phyloP scores from a whole-genome alignment of 2,888 invertebrate species.

The Andrena fulva region DNA sequence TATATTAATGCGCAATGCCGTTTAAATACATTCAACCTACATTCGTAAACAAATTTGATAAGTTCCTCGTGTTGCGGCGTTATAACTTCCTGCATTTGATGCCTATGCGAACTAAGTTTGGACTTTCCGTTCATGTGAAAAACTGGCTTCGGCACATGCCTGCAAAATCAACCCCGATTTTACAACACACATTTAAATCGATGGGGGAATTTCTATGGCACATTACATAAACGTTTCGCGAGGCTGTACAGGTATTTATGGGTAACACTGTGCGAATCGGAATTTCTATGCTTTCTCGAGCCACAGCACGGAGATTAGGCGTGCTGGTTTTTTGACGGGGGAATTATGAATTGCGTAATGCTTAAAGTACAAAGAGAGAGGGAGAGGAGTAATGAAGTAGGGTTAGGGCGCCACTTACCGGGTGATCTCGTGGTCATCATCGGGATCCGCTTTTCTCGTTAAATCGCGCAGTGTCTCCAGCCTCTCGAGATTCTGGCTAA shows the following conservation, averaged over 20 bases:
- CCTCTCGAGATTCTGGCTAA: constrained; percentile 93
- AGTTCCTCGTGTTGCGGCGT: constrained; percentile 95
- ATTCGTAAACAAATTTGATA: constrained; percentile 94
- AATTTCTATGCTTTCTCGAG: background rate
- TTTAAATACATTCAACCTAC: constrained; percentile 85
- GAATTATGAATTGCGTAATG: constrained; percentile 69
- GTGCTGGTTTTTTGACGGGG: constrained; percentile 26
- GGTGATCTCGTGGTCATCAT: constrained; percentile 85
- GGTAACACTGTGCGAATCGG: background rate
- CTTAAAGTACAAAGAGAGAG: constrained; percentile 44
- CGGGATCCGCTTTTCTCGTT: constrained; percentile 89
- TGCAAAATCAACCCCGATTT: constrained; percentile 71
- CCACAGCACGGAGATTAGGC: constrained; percentile 11
- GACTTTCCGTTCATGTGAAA: constrained; percentile 91
- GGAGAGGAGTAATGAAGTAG: constrained; percentile 40
- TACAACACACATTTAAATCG: background rate
- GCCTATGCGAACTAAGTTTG: constrained; percentile 87
- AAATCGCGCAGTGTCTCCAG: constrained; percentile 91
- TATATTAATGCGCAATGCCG: constrained; percentile 10
- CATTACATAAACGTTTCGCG: constrained; percentile 15
- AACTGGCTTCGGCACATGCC: constrained; percentile 91
- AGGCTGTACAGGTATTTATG: constrained; percentile 1
- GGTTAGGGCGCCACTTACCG: constrained; percentile 77
- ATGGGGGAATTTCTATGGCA: background rate
- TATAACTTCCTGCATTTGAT: constrained; percentile 87